Percentiles rank a stretch among this genome's conserved stretches.
Evolutionary conservation across 2,113 vertebrate species (phyloP).

Genomic region (Chionomys nivalis): DNA sequence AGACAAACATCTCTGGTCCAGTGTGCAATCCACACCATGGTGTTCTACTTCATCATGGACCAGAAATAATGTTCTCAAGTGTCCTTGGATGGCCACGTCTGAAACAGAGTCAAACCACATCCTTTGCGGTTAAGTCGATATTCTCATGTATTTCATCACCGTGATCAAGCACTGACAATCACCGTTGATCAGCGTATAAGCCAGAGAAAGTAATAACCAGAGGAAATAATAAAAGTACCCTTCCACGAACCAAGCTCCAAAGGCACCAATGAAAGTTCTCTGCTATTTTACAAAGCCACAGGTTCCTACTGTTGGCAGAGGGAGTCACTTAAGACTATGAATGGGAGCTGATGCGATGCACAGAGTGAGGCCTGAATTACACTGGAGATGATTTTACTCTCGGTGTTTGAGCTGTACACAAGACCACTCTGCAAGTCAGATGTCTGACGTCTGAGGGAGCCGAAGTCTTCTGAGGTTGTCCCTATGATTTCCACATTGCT

Average conservation of each 20-base stretch:
- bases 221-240: constrained; percentile 53
- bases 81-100: neutral
- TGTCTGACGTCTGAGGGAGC: neutral
- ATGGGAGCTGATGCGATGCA: constrained; percentile 26
- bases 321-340: constrained; percentile 59
- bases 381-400: neutral
- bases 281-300: constrained; percentile 76
- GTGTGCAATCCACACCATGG: too few relatives aligned
- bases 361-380: constrained; percentile 14
- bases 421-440: neutral
- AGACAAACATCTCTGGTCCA: neutral
- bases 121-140: neutral
- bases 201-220: constrained; percentile 74
- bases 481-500: neutral
- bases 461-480: neutral
- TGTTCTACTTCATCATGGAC: neutral
- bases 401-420: neutral
- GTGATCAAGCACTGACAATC: neutral
- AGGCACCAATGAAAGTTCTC: constrained; percentile 46
- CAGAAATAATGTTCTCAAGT: neutral
- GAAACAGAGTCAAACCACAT: neutral
- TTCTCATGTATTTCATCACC: neutral
- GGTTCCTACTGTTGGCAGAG: constrained; percentile 65
- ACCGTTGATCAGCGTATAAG: constrained; percentile 28
- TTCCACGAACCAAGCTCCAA: constrained; percentile 62